Evolutionary conservation across 2,113 vertebrate species (phyloP).

Genomic region (Puntigrus tetrazona): DNA sequence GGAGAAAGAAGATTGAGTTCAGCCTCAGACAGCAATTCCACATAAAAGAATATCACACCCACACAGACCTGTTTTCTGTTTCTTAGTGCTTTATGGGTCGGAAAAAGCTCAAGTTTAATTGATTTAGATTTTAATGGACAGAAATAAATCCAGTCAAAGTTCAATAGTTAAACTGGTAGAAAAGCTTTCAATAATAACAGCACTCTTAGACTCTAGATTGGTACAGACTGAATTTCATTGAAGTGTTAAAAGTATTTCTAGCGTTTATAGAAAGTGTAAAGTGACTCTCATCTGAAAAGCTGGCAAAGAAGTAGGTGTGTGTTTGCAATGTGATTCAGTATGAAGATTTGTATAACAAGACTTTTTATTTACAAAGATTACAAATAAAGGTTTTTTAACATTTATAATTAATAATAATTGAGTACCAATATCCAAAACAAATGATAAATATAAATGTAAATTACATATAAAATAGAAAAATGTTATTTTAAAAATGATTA

Average conservation of each 20-base stretch:
- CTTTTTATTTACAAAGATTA: too few relatives aligned
- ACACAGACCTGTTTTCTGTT: background rate
- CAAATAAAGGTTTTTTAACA: too few relatives aligned
- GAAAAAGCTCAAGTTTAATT: background rate
- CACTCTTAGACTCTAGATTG: background rate
- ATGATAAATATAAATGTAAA: too few relatives aligned
- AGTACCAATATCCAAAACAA: too few relatives aligned
- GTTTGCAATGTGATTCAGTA: too few relatives aligned
- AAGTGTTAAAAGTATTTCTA: background rate
- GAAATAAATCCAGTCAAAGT: background rate
- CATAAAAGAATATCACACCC: slow-evolving; percentile 1
- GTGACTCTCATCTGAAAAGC: background rate
- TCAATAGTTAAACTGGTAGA: background rate
- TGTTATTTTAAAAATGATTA: too few relatives aligned
- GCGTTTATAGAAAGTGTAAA: background rate
- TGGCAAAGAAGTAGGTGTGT: too few relatives aligned
- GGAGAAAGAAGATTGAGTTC: background rate
- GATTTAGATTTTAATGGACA: background rate
- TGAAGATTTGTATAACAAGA: too few relatives aligned
- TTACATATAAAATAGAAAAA: too few relatives aligned
- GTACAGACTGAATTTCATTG: background rate
- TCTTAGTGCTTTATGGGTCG: background rate
- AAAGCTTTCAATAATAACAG: background rate
- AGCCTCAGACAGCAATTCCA: background rate
- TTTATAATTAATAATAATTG: too few relatives aligned